These are phyloP conservation scores for Pristionchus fissidentatus DNA, from an alignment of 2,888 invertebrate genomes.

Conservation along the genomic window DNA sequence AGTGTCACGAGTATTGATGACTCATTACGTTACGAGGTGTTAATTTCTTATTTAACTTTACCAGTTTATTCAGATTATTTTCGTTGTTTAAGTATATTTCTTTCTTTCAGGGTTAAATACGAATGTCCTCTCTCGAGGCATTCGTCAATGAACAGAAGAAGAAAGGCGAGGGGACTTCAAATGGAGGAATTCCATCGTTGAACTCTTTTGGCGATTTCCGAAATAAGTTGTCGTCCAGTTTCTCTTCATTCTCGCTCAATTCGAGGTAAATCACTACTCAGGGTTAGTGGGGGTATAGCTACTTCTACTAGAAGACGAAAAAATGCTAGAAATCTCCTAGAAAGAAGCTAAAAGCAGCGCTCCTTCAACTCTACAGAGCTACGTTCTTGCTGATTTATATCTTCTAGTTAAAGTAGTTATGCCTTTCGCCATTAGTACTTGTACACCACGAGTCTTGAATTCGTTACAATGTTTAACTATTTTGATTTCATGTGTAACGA, in stretches of 20 bases:
- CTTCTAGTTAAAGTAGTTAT: too few relatives aligned
- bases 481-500: neutral
- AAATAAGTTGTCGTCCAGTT: constrained; percentile 57
- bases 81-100: neutral
- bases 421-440: too few relatives aligned
- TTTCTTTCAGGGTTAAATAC: neutral
- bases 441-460: neutral
- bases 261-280: too few relatives aligned
- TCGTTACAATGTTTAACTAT: neutral
- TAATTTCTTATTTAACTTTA: neutral
- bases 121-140: constrained; percentile 65
- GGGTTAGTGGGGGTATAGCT: too few relatives aligned
- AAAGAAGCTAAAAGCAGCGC: too few relatives aligned
- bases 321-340: too few relatives aligned
- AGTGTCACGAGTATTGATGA: too few relatives aligned
- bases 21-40: neutral
- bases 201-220: constrained; percentile 61
- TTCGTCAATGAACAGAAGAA: constrained; percentile 74
- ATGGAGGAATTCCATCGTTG: constrained; percentile 55
- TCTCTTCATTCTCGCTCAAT: constrained; percentile 48
- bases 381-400: too few relatives aligned
- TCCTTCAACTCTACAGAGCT: too few relatives aligned
- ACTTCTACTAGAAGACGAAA: too few relatives aligned
- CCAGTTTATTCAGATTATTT: neutral
- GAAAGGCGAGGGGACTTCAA: constrained; percentile 56